Percentiles rank a stretch among this genome's conserved stretches.
Evolutionary conservation across 2,113 vertebrate species (phyloP).

Genomic region (Empidonax alnorum): DNA sequence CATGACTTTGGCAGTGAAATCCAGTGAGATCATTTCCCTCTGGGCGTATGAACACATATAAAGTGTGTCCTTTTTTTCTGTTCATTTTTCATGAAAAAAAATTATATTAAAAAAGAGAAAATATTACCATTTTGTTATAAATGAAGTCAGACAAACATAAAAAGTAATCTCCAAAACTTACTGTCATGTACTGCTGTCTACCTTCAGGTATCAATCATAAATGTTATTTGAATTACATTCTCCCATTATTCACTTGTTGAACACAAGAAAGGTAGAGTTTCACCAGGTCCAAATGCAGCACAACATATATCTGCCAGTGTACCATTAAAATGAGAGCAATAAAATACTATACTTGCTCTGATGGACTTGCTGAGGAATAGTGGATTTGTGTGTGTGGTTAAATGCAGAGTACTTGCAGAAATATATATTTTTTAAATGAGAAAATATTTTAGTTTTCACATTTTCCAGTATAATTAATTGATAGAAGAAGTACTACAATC

Average conservation of each 20-base stretch:
- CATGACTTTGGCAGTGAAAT: background rate
- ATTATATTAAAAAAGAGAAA: background rate
- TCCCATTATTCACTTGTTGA: background rate
- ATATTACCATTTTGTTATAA: background rate
- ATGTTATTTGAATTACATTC: background rate
- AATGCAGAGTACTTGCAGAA: background rate
- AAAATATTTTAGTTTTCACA: background rate
- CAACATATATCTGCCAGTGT: background rate
- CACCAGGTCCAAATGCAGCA: background rate
- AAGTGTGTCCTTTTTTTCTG: background rate
- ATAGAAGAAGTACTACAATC: background rate
- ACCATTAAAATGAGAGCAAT: background rate
- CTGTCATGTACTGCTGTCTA: background rate
- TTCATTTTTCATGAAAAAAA: background rate
- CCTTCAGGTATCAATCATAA: background rate
- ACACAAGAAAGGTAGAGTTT: background rate
- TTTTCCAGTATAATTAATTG: background rate
- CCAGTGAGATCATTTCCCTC: conserved; percentile 21
- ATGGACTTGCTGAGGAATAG: background rate
- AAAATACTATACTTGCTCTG: background rate
- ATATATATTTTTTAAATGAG: background rate
- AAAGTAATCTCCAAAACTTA: background rate
- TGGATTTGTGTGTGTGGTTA: background rate
- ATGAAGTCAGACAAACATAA: background rate
- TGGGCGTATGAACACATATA: background rate